These are phyloP conservation scores for Poecilia velifera DNA, from an alignment of 2,797 vertebrate genomes.

Conservation along the genomic window DNA sequence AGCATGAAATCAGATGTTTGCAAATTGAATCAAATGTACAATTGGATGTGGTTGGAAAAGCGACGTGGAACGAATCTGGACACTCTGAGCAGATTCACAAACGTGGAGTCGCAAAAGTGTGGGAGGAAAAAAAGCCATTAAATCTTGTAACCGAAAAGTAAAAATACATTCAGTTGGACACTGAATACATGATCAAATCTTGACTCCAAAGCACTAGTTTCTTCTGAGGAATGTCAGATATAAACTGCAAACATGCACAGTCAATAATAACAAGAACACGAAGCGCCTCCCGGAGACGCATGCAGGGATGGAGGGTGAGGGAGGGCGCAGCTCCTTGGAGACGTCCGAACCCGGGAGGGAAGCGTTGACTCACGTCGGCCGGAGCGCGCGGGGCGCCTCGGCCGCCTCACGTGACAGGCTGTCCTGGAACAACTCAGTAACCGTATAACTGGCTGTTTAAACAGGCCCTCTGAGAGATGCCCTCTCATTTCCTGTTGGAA, in stretches of 20 bases:
- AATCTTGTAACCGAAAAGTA: neutral
- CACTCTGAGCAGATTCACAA: neutral
- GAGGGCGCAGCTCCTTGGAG: constrained; percentile 21
- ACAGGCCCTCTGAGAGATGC: constrained; percentile 75
- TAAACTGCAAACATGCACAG: neutral
- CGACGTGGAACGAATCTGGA: neutral
- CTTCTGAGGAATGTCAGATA: neutral
- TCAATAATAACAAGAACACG: constrained; percentile 5
- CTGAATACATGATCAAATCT: neutral
- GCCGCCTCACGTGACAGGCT: constrained; percentile 49
- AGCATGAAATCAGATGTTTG: neutral
- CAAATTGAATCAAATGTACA: neutral
- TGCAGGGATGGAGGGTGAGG: no score
- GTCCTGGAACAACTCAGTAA: constrained; percentile 78
- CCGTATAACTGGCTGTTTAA: constrained; percentile 62
- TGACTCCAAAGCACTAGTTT: neutral
- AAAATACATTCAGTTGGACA: neutral
- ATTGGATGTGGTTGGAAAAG: neutral
- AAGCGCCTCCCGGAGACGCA: no score
- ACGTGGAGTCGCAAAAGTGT: neutral
- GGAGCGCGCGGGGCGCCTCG: constrained; percentile 33
- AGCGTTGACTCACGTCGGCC: constrained; percentile 65
- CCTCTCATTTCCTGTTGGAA: constrained; percentile 77
- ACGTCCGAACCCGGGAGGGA: constrained; percentile 42
- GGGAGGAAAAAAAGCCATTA: neutral